Evolutionary conservation across 1,140 invertebrate genomes (phyloP).

Genomic region (Diabrotica virgifera): DNA sequence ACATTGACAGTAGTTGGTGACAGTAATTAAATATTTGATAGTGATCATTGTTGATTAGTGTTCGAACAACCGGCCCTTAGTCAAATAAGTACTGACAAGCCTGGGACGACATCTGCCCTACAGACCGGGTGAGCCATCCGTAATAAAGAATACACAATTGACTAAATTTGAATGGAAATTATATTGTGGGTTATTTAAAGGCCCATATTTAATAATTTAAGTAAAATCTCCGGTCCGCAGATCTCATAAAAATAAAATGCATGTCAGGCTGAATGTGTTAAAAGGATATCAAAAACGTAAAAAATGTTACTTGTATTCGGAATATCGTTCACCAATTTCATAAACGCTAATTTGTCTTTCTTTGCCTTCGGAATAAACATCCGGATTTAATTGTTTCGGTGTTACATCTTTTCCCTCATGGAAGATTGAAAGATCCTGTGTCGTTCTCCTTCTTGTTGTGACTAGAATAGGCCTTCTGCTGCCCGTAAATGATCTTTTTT

Average conservation of each 20-base stretch:
- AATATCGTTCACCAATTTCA: constrained; percentile 21
- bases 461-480: constrained; percentile 11
- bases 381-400: constrained; percentile 35
- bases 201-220: no score
- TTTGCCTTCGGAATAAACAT: constrained; percentile 25
- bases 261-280: no score
- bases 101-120: no score
- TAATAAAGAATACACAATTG: background rate
- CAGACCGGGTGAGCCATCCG: no score
- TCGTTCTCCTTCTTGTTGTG: background rate
- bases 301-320: background rate
- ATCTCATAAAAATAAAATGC: no score
- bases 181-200: no score
- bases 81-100: no score
- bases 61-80: no score
- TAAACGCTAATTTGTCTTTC: constrained; percentile 32
- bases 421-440: background rate
- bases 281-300: background rate
- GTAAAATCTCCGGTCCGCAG: no score
- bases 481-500: background rate
- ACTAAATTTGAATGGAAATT: background rate
- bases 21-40: no score
- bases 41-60: no score
- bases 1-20: no score
- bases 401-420: constrained; percentile 38